These are phyloP conservation scores for rabbit (Oryctolagus cuniculus) DNA, from an alignment of 2,113 vertebrate species.

Conservation along the genomic window DNA sequence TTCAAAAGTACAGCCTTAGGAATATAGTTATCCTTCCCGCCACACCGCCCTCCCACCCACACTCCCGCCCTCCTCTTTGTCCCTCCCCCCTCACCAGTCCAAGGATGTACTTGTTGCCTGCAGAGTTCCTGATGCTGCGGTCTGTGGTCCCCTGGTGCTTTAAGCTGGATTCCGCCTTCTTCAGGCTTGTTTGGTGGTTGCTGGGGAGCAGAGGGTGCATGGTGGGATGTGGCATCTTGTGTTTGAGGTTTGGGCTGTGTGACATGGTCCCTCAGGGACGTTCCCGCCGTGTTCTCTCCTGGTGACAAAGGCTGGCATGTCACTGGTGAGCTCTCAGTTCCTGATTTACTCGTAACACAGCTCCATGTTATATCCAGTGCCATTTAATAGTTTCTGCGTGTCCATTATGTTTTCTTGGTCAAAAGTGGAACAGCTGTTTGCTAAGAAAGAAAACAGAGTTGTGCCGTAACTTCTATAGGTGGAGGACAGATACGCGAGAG, in stretches of 20 bases:
- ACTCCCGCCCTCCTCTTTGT: too few species aligned
- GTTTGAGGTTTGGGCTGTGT: background rate
- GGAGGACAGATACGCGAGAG: background rate
- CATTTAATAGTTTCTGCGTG: constrained; percentile 73
- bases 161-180: background rate
- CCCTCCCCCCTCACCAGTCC: too few species aligned
- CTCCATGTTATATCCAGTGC: constrained; percentile 51
- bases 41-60: too few species aligned
- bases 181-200: background rate
- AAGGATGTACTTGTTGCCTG: background rate
- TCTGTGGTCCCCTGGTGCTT: background rate
- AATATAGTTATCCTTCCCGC: too few species aligned
- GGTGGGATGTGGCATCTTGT: background rate
- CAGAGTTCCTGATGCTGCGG: background rate
- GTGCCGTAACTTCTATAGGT: constrained; percentile 7
- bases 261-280: background rate
- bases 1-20: too few species aligned
- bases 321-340: constrained; percentile 36
- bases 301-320: constrained; percentile 55
- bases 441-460: constrained; percentile 15
- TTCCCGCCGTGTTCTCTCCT: constrained; percentile 18
- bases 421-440: background rate
- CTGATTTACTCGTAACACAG: constrained; percentile 67
- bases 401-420: constrained; percentile 34
- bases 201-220: background rate